Evolutionary conservation across 2,113 vertebrate species (phyloP), one percentile per base, ranked within the genome.

Genomic region (Nothocercus julius): DNA sequence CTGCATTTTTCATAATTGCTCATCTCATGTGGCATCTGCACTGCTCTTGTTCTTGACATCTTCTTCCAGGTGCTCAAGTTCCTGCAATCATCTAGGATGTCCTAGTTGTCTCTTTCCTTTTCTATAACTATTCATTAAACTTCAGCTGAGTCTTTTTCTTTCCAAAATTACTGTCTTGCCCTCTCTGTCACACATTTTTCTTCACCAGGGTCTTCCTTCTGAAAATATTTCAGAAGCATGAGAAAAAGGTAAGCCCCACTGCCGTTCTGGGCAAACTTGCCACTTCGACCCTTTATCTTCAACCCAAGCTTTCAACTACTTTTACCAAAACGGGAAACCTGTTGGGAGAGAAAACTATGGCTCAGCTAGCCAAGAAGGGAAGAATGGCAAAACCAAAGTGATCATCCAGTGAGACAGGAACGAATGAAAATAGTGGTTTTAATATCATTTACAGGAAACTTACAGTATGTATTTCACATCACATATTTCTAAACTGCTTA

Each of bases 361-460:
- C 56, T 53, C 42, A 54, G 54, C 38, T 61, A 63, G 36, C 40
- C 64, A 45, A 12, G 61, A 62, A 82, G 61, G 68, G 49, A 36
- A 40, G 44, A 30, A 77, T 49, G 42, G 61, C 34, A 87, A 54
- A 67, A 69, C 25, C 81, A 42, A 69, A 95, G 94, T 97, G 78
- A 96, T 84, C 77, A 96, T 67, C 72, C 87, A 94, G 53, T 20
- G 95, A 98, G 95, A 88, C 97, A 85, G 61, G 21, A 69, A 98
- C 97, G 97, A 98, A 98, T 97, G 97, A 98, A 98, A 98, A 98
- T 98, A 98, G 97, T 97, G 94, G 73, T 97, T 98, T 98, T 98
- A 98, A 98, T 98, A 97, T 97, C 49, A 97, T 98, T 97, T 97
- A 97, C 97, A 97, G 98, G 97, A 96, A 97, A 97, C 93, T 94